phyloP scores from a whole-genome alignment of 2,113 vertebrate species.

The Casuarius casuarius region DNA sequence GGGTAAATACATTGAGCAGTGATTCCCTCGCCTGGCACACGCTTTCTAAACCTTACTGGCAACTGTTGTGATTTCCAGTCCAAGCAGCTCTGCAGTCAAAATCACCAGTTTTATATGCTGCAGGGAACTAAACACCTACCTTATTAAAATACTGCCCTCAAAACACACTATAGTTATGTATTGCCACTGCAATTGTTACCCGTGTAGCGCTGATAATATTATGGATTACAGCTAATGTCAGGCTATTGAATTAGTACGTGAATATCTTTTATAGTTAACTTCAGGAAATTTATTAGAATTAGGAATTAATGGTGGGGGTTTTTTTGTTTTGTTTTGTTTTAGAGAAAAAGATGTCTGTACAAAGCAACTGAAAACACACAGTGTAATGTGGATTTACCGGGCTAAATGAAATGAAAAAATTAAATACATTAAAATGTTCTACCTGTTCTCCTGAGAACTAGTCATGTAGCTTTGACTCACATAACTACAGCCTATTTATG shows the following conservation, averaged over 20 bases:
- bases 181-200: conserved; percentile 57
- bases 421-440: background rate
- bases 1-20: conserved; percentile 79
- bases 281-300: conserved; percentile 52
- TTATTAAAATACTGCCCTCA: conserved; percentile 71
- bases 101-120: conserved; percentile 70
- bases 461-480: background rate
- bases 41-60: conserved; percentile 80
- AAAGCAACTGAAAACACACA: conserved; percentile 42
- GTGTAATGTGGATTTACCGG: background rate
- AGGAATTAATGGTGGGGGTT: background rate
- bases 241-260: conserved; percentile 43
- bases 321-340: background rate
- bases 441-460: background rate
- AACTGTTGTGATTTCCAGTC: conserved; percentile 79
- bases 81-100: conserved; percentile 74
- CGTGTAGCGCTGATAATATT: conserved; percentile 51
- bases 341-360: background rate
- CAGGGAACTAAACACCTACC: conserved; percentile 70
- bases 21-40: conserved; percentile 79
- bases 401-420: background rate
- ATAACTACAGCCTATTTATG: background rate
- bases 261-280: conserved; percentile 60
- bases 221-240: conserved; percentile 63
- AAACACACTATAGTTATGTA: conserved; percentile 39